phyloP scores from a whole-genome alignment of 2,113 vertebrate species.

The Turnix velox region DNA sequence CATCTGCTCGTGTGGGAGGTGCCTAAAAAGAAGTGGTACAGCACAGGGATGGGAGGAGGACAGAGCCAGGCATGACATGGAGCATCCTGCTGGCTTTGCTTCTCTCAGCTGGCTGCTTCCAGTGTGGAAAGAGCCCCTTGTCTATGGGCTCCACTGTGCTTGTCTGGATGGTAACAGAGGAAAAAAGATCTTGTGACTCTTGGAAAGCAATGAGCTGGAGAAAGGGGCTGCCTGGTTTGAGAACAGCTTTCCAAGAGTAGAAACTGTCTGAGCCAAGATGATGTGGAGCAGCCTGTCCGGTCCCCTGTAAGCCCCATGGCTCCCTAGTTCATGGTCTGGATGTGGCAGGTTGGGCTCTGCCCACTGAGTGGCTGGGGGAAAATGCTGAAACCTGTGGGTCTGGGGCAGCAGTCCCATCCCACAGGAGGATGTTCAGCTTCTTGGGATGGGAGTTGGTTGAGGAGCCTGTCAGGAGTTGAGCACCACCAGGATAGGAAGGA shows the following conservation, averaged over 20 bases:
- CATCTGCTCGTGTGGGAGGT: rapidly evolving
- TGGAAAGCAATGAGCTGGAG: neutral
- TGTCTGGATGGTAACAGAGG: neutral
- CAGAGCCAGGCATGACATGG: neutral
- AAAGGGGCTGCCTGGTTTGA: neutral
- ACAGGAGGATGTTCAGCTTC: rapidly evolving
- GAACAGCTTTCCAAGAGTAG: neutral
- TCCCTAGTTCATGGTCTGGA: neutral
- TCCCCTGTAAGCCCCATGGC: neutral
- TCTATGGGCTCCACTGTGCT: neutral
- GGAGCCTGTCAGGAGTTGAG: neutral
- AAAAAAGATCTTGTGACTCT: neutral
- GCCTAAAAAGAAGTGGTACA: neutral
- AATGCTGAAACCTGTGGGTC: neutral
- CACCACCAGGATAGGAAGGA: neutral
- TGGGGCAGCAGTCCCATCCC: neutral
- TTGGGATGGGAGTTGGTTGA: neutral
- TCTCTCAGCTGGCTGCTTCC: neutral
- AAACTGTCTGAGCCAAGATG: rapidly evolving
- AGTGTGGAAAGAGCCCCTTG: neutral
- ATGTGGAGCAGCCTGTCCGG: neutral
- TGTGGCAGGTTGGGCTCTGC: neutral
- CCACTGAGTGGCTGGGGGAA: neutral
- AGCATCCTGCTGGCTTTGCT: neutral
- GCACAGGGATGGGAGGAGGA: neutral